Base-by-base conservation (phyloP, 2,113 vertebrate genomes). In the Mormoops blainvillei region DNA sequence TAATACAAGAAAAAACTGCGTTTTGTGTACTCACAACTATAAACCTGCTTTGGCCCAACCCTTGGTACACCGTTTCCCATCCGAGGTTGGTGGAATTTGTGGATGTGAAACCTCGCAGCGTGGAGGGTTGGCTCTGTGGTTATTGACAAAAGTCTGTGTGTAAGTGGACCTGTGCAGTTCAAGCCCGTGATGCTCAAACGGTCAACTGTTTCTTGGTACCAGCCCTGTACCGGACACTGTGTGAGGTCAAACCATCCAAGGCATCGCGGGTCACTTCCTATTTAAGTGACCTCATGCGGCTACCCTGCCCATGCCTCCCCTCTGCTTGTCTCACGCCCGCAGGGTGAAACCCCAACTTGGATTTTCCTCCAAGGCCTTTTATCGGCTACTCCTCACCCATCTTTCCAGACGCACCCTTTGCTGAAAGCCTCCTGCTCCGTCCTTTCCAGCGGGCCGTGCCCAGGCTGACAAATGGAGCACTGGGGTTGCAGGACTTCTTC, bases 181-280 rank as follows among this genome's bases (percentile, higher is more conserved):
- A 9, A 26, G 45, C 26, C 33, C 71, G 1, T 18, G 71, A 31
- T 31, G 43, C 3, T 31, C 71, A 10, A 10, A 16, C 41, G 71
- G 26, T 48, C 41, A 31, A 0, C 26, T 18, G 0, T 15, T 74
- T 43, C 58, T 45, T 45, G 26, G 20, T 54, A 13, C 33, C 28
- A 38, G 3, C 65, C 52, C 22, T 74, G 58, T 22, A 24, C n/a
- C 1, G 7, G 31, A 24, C 33, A 26, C 78, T 22, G 41, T 45
- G 33, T 50, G 68, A 36, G 31, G 24, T 58, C 77, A 74, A 45
- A 6, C 36, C 26, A n/a, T 1, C 7, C 1, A 18, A 5, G 6
- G 1, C 2, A 6, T 4, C 0, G 1, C 3, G 43, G 38, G 26
- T 83, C 43, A 24, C n/a, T 58, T 26, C 36, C 26, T 54, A 3